Evolutionary conservation across 2,888 invertebrate genomes (phyloP).

Genomic region (Polylopha cassiicola): DNA sequence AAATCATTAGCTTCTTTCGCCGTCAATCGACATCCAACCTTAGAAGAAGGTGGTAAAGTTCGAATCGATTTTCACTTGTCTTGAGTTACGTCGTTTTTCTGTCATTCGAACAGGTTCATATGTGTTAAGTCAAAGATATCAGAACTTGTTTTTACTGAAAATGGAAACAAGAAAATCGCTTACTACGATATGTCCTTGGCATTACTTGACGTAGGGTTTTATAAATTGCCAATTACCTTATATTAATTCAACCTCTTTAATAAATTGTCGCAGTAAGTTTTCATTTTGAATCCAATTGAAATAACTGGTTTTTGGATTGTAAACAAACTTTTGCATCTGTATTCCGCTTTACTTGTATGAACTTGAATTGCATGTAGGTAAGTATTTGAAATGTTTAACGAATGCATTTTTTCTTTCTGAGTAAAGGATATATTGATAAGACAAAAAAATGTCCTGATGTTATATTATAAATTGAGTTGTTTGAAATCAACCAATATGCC

Average conservation of each 20-base stretch:
- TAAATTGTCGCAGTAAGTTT: slow-evolving; percentile 10
- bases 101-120: slow-evolving; percentile 29
- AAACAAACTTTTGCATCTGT: too few species aligned
- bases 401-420: too few species aligned
- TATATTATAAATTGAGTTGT: too few species aligned
- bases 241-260: slow-evolving; percentile 18
- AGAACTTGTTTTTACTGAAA: slow-evolving; percentile 70
- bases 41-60: slow-evolving; percentile 25
- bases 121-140: slow-evolving; percentile 43
- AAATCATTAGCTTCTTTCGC: slow-evolving; percentile 29
- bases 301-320: too few species aligned
- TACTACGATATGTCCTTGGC: slow-evolving; percentile 57
- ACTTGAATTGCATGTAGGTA: too few species aligned
- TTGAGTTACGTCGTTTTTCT: slow-evolving; percentile 26
- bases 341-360: too few species aligned
- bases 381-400: too few species aligned
- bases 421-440: too few species aligned
- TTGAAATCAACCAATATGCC: too few species aligned
- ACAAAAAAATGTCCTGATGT: too few species aligned
- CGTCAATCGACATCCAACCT: slow-evolving; percentile 29
- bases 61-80: slow-evolving; percentile 16
- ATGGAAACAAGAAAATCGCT: slow-evolving; percentile 72
- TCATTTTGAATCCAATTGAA: slow-evolving; percentile 27
- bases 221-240: slow-evolving; percentile 27
- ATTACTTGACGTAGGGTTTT: slow-evolving; percentile 47